Conservation (phyloP, 2,113 vertebrate species). For the Archilochus colubris region DNA sequence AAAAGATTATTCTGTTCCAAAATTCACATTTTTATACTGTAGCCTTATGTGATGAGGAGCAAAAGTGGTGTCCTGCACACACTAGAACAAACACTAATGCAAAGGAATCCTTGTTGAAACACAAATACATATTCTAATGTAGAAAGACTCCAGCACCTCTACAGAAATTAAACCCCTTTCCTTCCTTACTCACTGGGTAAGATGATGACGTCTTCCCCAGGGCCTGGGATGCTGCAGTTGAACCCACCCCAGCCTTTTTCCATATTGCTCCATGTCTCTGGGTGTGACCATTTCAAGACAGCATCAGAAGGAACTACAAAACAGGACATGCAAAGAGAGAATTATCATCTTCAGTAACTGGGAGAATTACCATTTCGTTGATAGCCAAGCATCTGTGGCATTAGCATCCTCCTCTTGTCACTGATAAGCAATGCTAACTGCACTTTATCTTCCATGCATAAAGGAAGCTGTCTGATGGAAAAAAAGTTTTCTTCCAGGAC, state of each 20-base stretch:
- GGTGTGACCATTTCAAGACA: constrained; percentile 71
- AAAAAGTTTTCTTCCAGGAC: background rate
- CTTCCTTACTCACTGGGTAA: constrained; percentile 70
- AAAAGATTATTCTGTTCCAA: background rate
- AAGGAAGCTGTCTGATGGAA: background rate
- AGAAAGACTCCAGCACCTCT: background rate
- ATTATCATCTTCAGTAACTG: background rate
- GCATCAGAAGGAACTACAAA: constrained; percentile 51
- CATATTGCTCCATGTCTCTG: constrained; percentile 69
- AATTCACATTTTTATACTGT: background rate
- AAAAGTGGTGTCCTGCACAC: background rate
- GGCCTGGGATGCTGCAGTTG: constrained; percentile 44
- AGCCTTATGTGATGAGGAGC: accelerated
- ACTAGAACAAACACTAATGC: background rate
- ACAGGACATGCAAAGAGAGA: background rate
- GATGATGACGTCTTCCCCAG: constrained; percentile 75
- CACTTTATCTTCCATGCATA: background rate
- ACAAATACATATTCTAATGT: accelerated
- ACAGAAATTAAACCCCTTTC: background rate
- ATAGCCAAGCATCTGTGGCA: background rate
- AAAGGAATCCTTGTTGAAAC: background rate
- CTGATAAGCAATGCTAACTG: background rate
- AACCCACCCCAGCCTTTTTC: constrained; percentile 73
- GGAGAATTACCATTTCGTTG: background rate
- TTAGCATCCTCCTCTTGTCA: background rate